Evolutionary conservation across 2,888 invertebrate genomes (phyloP), one percentile per base, ranked within the genome.

Genomic region (Tigriopus californicus): DNA sequence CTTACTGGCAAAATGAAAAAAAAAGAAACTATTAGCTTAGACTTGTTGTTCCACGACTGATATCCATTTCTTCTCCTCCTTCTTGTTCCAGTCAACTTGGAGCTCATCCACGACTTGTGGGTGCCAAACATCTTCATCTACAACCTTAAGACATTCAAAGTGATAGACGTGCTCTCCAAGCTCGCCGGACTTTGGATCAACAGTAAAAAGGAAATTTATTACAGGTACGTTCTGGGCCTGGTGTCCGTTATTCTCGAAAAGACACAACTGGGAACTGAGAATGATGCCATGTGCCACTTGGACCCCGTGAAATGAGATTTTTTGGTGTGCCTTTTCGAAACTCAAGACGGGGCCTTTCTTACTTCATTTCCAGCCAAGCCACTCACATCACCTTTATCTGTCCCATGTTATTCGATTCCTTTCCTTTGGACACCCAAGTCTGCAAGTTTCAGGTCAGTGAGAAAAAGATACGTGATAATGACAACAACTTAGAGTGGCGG

Each of bases 311-410:
- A 33, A 33, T 33, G 33, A 33, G 33, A 8, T 33, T 3, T 3
- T 33, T 33, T 33, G n/a, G 3, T 33, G 33, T 33, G 33, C 33
- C 33, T 33, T 33, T 33, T 33, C 3, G 33, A 33, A 33, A 33
- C 33, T 33, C 33, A 15, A 44, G 44, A 11, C 41, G 10, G n/a
- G 15, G 5, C 44, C n/a, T 44, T 44, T 44, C 44, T 44, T 15
- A 10, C n/a, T 44, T 15, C 44, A 44, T 44, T 44, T 44, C 33
- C 44, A 49, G 49, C 22, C 42, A 56, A 41, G 56, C 56, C 11
- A 56, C 41, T 15, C 56, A 56, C 41, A 56, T 56, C 22, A 56
- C 56, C n/a, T 56, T 56, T 24, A 56, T 56, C 25, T 56, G 56
- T 24, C 56, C 56, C n/a, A 56, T 56, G 56, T 13, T 56, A 13